Percentiles rank a stretch among this genome's conserved stretches.
phyloP scores from a whole-genome alignment of 2,888 invertebrate species.

The Cheilosia vernalis region DNA sequence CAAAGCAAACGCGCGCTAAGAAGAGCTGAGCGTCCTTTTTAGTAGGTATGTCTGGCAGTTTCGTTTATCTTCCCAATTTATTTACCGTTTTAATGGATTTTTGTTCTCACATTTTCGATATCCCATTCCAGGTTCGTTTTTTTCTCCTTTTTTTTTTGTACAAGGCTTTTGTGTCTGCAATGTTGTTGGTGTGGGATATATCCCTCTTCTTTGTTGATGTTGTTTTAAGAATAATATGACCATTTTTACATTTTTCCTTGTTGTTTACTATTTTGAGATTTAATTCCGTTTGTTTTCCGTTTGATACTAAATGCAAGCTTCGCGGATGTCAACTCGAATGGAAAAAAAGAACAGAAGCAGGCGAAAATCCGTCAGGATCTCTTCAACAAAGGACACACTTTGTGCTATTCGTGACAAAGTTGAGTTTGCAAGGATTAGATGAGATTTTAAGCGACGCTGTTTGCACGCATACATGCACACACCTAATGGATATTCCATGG shows the following conservation, averaged over 20 bases:
- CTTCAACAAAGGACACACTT: conserved; percentile 17
- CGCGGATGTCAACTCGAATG: conserved; percentile 37
- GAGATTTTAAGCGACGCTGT: conserved; percentile 58
- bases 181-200: background rate
- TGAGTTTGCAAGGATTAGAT: conserved; percentile 66
- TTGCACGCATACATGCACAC: conserved; percentile 36
- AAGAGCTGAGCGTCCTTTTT: conserved; percentile 24
- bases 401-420: conserved; percentile 63
- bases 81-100: conserved; percentile 69
- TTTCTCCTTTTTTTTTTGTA: background rate
- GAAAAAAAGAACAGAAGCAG: conserved; percentile 13
- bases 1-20: conserved; percentile 1
- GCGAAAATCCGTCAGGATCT: conserved; percentile 6
- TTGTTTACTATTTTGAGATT: conserved; percentile 18
- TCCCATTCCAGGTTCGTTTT: conserved; percentile 5
- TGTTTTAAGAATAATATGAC: conserved; percentile 40
- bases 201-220: background rate
- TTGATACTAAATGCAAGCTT: conserved; percentile 33
- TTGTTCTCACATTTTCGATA: conserved; percentile 35
- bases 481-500: conserved; percentile 26
- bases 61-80: conserved; percentile 68
- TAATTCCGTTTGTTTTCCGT: conserved; percentile 34
- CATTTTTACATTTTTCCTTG: conserved; percentile 9
- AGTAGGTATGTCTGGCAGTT: conserved; percentile 12
- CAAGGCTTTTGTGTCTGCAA: conserved; percentile 1